These are phyloP conservation scores for Tragopan temminckii DNA, from an alignment of 2,797 vertebrate species.

Conservation along the genomic window DNA sequence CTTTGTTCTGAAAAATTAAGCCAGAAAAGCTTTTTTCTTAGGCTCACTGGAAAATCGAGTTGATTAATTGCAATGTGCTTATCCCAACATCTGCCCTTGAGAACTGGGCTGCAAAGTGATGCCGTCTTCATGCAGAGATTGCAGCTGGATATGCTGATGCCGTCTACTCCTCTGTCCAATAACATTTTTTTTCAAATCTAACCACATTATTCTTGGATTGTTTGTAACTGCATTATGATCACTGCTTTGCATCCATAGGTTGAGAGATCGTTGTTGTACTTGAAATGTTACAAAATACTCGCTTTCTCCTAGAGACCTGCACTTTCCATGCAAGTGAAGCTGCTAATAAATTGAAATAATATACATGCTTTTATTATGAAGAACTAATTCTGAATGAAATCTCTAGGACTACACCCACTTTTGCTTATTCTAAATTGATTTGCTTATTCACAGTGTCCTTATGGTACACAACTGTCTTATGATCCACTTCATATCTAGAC, in stretches of 20 bases:
- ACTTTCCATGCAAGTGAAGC: neutral
- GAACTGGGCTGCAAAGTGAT: neutral
- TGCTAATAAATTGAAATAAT: rapidly evolving
- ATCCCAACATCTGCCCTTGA: slow-evolving; percentile 38
- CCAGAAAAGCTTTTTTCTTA: slow-evolving; percentile 1
- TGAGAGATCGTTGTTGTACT: neutral
- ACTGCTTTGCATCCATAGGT: neutral
- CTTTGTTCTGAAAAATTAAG: neutral
- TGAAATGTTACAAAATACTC: neutral
- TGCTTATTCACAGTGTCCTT: neutral
- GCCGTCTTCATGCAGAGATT: slow-evolving; percentile 4
- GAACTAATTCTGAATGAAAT: neutral
- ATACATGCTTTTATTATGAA: neutral
- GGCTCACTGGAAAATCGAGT: neutral
- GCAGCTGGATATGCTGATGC: slow-evolving; percentile 16
- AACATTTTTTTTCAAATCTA: neutral
- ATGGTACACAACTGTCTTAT: neutral
- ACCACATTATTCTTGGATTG: neutral
- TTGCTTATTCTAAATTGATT: neutral
- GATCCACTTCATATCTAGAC: neutral
- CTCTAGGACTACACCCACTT: neutral
- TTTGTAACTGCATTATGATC: neutral
- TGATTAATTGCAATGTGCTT: slow-evolving; percentile 51
- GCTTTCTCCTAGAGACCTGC: neutral
- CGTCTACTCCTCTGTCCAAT: neutral